phyloP scores from a whole-genome alignment of 2,797 vertebrate species.

The Alauda arvensis region DNA sequence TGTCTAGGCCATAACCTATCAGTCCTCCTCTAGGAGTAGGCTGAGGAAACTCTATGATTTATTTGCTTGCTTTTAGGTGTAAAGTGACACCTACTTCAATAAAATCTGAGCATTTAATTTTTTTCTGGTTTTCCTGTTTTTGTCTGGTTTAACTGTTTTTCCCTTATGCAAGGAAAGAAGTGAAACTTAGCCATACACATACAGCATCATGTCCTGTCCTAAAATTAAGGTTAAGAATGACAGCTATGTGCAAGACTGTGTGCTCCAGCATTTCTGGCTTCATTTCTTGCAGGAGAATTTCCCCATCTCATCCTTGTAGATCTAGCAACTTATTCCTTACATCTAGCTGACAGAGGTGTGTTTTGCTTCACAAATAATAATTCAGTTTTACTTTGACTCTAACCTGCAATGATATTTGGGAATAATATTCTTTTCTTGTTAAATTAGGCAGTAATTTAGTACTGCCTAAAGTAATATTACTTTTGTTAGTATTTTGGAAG shows the following conservation, averaged over 20 bases:
- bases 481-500: not conserved
- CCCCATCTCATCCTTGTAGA: not conserved
- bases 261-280: not conserved
- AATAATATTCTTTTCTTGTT: not conserved
- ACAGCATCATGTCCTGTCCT: not conserved
- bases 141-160: not conserved
- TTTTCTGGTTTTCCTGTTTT: not conserved
- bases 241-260: not conserved
- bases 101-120: not conserved
- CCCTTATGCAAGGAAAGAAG: not conserved
- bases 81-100: not conserved
- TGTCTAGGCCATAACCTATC: not conserved
- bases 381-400: not conserved
- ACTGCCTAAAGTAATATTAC: not conserved
- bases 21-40: not conserved
- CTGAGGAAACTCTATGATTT: not conserved
- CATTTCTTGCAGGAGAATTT: not conserved
- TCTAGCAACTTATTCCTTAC: not conserved
- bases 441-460: not conserved
- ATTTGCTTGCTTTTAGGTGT: not conserved
- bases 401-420: not conserved
- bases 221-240: not conserved
- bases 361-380: not conserved
- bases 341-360: not conserved
- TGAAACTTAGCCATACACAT: rapidly evolving